Percentiles rank a stretch among this genome's conserved stretches.
Evolutionary conservation across 2,797 vertebrate species (phyloP).

Genomic region (Benthosema pterotum): DNA sequence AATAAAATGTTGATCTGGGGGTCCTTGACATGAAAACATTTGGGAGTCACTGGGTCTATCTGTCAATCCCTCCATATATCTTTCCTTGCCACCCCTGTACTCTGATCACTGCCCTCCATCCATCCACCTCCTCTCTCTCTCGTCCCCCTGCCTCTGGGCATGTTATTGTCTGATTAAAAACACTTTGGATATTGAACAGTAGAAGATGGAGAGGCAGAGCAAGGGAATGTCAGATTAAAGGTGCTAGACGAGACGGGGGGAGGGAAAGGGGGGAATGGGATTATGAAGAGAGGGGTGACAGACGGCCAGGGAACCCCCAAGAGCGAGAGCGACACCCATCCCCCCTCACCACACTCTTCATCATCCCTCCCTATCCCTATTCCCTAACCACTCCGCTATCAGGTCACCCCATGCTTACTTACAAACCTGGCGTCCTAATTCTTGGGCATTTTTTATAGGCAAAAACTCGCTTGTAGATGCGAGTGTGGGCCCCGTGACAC

Average conservation of each 20-base stretch:
- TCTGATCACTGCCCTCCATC: constrained; percentile 32
- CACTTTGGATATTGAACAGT: constrained; percentile 45
- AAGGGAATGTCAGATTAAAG: constrained; percentile 42
- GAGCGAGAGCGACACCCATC: constrained; percentile 30
- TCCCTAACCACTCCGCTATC: too few relatives aligned
- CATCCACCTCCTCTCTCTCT: constrained; percentile 41
- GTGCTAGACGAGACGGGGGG: background rate
- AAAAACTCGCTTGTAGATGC: too few relatives aligned
- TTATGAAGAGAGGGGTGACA: constrained; percentile 68
- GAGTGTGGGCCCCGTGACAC: too few relatives aligned
- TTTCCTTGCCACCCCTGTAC: too few relatives aligned
- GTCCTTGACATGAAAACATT: too few relatives aligned
- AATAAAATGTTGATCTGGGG: too few relatives aligned
- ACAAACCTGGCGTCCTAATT: too few relatives aligned
- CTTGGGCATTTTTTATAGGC: too few relatives aligned
- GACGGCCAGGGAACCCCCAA: constrained; percentile 54
- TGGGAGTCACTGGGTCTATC: too few relatives aligned
- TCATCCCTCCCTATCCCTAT: constrained; percentile 13
- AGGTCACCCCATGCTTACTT: too few relatives aligned
- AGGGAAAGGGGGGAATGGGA: constrained; percentile 59
- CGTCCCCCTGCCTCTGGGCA: constrained; percentile 46
- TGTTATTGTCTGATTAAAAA: constrained; percentile 59
- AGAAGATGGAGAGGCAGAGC: constrained; percentile 29
- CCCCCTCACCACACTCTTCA: constrained; percentile 2
- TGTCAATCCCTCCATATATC: too few relatives aligned